A percentile compares a stretch with the other conserved stretches of the same genome.
Conservation (phyloP, 2,888 invertebrate species). For the Tortricodes alternella region DNA sequence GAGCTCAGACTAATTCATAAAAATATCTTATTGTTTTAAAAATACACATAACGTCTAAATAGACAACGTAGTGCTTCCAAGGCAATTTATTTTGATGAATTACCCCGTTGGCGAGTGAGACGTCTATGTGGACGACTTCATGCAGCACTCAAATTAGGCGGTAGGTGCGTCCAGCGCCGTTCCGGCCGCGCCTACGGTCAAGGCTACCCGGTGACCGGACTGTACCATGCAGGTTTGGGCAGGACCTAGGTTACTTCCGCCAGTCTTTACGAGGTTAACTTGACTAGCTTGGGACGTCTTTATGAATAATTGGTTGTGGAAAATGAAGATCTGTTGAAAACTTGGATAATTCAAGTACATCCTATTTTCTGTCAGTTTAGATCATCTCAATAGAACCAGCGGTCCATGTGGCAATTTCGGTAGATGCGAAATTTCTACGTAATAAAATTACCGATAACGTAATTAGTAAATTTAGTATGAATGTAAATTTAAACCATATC, state of each 20-base stretch:
- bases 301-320: neutral
- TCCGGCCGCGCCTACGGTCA: slow-evolving; percentile 9
- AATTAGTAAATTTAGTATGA: too few species aligned
- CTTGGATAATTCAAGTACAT: too few species aligned
- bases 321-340: too few species aligned
- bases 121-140: neutral
- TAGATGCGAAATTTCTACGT: too few species aligned
- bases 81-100: slow-evolving; percentile 5
- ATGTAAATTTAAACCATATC: too few species aligned
- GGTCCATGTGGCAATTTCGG: too few species aligned
- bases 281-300: neutral
- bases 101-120: slow-evolving; percentile 1
- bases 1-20: too few species aligned
- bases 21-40: too few species aligned
- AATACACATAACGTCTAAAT: neutral
- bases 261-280: neutral
- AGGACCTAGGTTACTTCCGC: slow-evolving; percentile 2
- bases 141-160: slow-evolving; percentile 10
- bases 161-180: slow-evolving; percentile 5
- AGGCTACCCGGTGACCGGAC: slow-evolving; percentile 1
- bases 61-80: neutral
- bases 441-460: too few species aligned
- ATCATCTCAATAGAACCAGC: too few species aligned
- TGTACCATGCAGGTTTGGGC: neutral
- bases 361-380: too few species aligned